Percentiles rank a stretch among this genome's conserved stretches.
These are phyloP conservation scores for Leptoteleia sp. DNA, from an alignment of 1,140 invertebrate species.

Conservation along the genomic window DNA sequence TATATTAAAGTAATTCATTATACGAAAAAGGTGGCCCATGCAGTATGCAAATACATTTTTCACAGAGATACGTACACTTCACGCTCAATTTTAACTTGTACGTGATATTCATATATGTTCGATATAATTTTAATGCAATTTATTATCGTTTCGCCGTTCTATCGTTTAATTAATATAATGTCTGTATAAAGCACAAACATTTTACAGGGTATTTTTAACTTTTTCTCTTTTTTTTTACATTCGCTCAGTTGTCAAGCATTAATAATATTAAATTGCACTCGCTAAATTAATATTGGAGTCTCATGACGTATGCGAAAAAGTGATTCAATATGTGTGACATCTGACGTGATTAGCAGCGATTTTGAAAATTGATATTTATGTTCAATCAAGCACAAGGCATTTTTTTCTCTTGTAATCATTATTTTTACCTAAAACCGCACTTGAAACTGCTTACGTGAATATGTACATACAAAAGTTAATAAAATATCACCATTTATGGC, in stretches of 20 bases:
- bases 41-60: constrained; percentile 38
- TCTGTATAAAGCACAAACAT: constrained; percentile 49
- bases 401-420: constrained; percentile 13
- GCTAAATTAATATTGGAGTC: not conserved
- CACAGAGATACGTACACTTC: constrained; percentile 46
- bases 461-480: constrained; percentile 60
- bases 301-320: not conserved
- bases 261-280: not conserved
- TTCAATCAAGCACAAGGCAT: no score
- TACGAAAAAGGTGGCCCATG: constrained; percentile 53
- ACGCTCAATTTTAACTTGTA: constrained; percentile 51
- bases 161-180: constrained; percentile 9
- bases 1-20: constrained; percentile 59
- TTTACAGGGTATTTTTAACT: constrained; percentile 54
- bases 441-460: constrained; percentile 53
- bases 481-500: constrained; percentile 59
- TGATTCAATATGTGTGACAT: constrained; percentile 4
- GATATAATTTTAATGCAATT: constrained; percentile 17
- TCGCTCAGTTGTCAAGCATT: not conserved
- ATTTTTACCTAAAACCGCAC: constrained; percentile 40
- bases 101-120: constrained; percentile 16
- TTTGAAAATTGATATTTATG: no score
- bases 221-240: constrained; percentile 16
- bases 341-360: constrained; percentile 1
- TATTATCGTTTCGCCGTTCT: not conserved